These are phyloP conservation scores for Coregonus clupeaformis DNA, from an alignment of 2,113 vertebrate genomes.

Conservation along the genomic window DNA sequence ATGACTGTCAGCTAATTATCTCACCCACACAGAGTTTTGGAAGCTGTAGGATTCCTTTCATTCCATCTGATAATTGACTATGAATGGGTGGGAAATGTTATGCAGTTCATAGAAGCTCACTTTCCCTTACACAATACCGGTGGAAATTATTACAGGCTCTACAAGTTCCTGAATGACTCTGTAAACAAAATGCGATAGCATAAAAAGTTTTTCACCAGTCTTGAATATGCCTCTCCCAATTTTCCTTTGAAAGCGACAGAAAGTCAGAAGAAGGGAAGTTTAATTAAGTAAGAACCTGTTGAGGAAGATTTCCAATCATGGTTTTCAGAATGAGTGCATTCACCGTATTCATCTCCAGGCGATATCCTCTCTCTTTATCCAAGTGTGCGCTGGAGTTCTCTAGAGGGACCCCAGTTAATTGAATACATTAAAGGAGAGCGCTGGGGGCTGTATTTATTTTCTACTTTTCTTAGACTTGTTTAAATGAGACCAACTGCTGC, in stretches of 20 bases:
- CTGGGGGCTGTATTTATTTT: constrained; percentile 80
- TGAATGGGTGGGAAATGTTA: constrained; percentile 68
- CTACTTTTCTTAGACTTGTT: constrained; percentile 79
- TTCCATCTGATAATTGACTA: constrained; percentile 73
- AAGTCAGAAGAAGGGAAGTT: constrained; percentile 73
- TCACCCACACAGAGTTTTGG: constrained; percentile 61
- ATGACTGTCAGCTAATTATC: constrained; percentile 74
- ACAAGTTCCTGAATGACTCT: constrained; percentile 53
- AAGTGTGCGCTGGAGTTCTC: constrained; percentile 72
- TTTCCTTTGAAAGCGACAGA: constrained; percentile 64
- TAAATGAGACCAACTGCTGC: constrained; percentile 76
- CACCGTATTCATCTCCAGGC: constrained; percentile 78
- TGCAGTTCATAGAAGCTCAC: constrained; percentile 63
- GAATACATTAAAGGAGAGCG: constrained; percentile 81
- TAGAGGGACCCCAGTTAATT: constrained; percentile 79
- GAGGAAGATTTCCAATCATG: constrained; percentile 79
- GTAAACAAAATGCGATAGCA: constrained; percentile 65
- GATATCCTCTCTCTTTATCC: constrained; percentile 75
- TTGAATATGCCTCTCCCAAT: constrained; percentile 57
- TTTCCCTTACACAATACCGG: constrained; percentile 52
- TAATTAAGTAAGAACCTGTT: constrained; percentile 82
- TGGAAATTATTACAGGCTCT: constrained; percentile 63
- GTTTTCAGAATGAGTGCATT: constrained; percentile 76
- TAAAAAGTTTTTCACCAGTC: constrained; percentile 59
- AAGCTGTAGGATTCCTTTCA: constrained; percentile 69